phyloP scores from a whole-genome alignment of 1,140 invertebrate genomes.

The Brachionus rotundiformis region DNA sequence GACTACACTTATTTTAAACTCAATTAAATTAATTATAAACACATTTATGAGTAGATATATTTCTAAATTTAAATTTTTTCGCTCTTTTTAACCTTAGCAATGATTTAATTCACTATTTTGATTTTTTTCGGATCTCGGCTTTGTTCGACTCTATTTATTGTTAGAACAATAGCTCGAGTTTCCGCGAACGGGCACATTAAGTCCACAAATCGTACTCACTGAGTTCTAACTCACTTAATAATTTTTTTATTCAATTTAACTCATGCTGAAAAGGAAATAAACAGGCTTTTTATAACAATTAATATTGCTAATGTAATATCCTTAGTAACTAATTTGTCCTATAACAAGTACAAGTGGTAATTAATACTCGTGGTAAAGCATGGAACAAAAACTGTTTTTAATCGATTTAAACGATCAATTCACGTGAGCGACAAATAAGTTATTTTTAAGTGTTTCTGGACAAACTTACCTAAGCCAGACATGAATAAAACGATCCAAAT shows the following conservation, averaged over 20 bases:
- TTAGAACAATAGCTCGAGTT: slow-evolving; percentile 6
- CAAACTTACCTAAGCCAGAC: background rate
- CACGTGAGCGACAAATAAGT: background rate
- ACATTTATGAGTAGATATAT: background rate
- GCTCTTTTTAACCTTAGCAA: background rate
- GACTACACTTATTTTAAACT: background rate
- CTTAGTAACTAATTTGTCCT: slow-evolving; percentile 19
- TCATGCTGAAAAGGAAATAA: background rate
- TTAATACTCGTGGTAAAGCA: background rate
- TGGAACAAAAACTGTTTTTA: background rate
- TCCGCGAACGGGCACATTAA: background rate
- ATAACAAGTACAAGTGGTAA: background rate
- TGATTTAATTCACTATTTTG: background rate
- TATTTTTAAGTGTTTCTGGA: background rate
- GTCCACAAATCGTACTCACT: background rate
- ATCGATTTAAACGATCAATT: background rate
- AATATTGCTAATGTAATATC: slow-evolving; percentile 19
- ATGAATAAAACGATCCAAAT: background rate
- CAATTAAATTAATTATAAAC: slow-evolving; percentile 43
- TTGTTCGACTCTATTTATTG: background rate
- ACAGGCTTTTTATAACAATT: background rate
- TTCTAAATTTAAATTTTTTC: background rate
- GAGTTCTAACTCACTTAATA: background rate
- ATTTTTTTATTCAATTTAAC: background rate
- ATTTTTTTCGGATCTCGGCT: background rate